phyloP scores from a whole-genome alignment of 2,113 vertebrate genomes.

The Sebastes schlegelii region DNA sequence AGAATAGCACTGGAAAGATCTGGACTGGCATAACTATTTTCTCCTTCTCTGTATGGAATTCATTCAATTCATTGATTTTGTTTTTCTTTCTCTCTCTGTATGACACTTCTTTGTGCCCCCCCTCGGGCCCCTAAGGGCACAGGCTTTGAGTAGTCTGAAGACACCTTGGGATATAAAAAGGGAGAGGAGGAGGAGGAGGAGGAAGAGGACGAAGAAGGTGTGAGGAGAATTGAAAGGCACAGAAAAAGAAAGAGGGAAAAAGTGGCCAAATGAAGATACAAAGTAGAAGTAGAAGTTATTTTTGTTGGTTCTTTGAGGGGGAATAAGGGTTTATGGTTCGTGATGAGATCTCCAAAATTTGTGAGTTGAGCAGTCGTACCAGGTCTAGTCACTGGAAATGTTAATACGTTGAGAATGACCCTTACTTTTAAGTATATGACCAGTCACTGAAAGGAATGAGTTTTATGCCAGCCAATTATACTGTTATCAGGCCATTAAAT shows the following conservation, averaged over 20 bases:
- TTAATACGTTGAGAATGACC: neutral
- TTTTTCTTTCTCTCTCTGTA: conserved; percentile 26
- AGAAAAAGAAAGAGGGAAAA: conserved; percentile 2
- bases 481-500: too few relatives aligned
- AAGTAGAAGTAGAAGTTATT: neutral
- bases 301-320: neutral
- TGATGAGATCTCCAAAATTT: neutral
- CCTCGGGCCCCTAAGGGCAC: conserved; percentile 9
- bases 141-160: conserved; percentile 33
- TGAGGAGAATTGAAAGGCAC: conserved; percentile 11
- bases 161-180: conserved; percentile 44
- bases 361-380: neutral
- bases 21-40: conserved; percentile 21
- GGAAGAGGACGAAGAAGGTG: neutral
- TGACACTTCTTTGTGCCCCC: conserved; percentile 39
- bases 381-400: neutral
- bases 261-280: neutral
- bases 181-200: conserved; percentile 5
- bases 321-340: neutral
- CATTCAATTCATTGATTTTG: conserved; percentile 53
- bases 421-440: neutral
- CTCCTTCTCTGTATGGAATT: conserved; percentile 32
- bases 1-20: conserved; percentile 31
- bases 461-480: neutral
- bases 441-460: neutral